A percentile compares a stretch with the other conserved stretches of the same genome.
These are phyloP conservation scores for Anarrhichthys ocellatus DNA, from an alignment of 2,113 vertebrate genomes.

Conservation along the genomic window DNA sequence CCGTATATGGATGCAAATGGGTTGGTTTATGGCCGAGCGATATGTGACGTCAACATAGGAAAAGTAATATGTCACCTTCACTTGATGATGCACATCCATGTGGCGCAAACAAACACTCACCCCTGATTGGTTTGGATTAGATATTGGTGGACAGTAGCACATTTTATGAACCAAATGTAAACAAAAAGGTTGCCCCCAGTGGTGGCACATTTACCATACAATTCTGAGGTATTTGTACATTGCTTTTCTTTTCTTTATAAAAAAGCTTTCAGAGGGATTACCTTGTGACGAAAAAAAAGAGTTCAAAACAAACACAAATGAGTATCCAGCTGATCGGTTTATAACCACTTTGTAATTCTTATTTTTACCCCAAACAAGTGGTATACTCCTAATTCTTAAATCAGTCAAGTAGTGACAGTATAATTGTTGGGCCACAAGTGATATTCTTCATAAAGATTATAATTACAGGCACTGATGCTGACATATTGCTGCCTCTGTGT, in stretches of 20 bases:
- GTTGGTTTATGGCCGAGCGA: neutral
- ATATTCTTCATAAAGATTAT: neutral
- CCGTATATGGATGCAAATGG: neutral
- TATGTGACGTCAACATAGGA: slow-evolving; percentile 17
- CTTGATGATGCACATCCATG: neutral
- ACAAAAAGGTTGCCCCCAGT: neutral
- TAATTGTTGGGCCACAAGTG: neutral
- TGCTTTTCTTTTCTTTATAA: neutral
- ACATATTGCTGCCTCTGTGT: neutral
- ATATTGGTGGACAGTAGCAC: too few relatives aligned
- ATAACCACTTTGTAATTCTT: too few relatives aligned
- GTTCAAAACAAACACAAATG: too few relatives aligned
- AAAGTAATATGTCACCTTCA: neutral
- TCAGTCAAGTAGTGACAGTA: too few relatives aligned
- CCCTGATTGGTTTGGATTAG: neutral
- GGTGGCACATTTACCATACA: neutral
- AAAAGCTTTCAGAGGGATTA: too few relatives aligned
- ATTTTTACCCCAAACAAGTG: too few relatives aligned
- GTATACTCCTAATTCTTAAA: too few relatives aligned
- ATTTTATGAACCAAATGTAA: neutral
- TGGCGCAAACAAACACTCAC: neutral
- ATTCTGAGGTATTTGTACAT: neutral
- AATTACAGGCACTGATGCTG: neutral
- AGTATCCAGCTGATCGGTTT: too few relatives aligned
- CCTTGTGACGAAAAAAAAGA: too few relatives aligned